Percentiles rank a stretch among this genome's conserved stretches.
Conservation (phyloP, 2,797 vertebrate genomes). For the Rhinella marina region DNA sequence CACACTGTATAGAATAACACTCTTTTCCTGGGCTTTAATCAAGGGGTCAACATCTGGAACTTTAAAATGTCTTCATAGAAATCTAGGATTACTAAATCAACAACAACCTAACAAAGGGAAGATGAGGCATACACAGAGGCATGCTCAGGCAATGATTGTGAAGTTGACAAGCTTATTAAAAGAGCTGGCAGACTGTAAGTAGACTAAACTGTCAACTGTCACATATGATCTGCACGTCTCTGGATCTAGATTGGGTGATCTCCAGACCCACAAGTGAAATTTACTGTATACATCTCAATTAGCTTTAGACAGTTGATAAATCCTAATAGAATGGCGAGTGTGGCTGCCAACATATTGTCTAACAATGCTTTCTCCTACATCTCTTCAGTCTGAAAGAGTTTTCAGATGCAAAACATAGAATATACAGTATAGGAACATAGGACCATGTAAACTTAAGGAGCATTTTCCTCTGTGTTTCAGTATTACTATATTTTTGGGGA, state of each 20-base stretch:
- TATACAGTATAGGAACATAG: not conserved
- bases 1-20: not conserved
- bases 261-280: conserved; percentile 9
- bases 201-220: conserved; percentile 30
- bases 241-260: conserved; percentile 33
- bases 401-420: not conserved
- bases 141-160: conserved; percentile 6
- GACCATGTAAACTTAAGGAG: too few relatives aligned
- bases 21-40: not conserved
- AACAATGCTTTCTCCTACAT: conserved; percentile 9
- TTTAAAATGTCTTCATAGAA: not conserved
- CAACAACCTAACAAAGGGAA: not conserved
- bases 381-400: not conserved
- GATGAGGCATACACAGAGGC: not conserved
- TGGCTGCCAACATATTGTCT: conserved; percentile 19
- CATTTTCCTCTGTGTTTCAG: too few relatives aligned
- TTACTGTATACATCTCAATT: conserved; percentile 42
- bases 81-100: conserved; percentile 23
- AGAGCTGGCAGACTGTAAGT: conserved; percentile 25
- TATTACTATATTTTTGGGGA: too few relatives aligned
- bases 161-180: conserved; percentile 18
- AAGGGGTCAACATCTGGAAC: conserved; percentile 1
- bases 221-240: conserved; percentile 22
- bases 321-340: conserved; percentile 13
- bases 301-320: conserved; percentile 14